These are phyloP conservation scores for Aselliscus stoliczkanus DNA, from an alignment of 2,797 vertebrate genomes.

Conservation along the genomic window DNA sequence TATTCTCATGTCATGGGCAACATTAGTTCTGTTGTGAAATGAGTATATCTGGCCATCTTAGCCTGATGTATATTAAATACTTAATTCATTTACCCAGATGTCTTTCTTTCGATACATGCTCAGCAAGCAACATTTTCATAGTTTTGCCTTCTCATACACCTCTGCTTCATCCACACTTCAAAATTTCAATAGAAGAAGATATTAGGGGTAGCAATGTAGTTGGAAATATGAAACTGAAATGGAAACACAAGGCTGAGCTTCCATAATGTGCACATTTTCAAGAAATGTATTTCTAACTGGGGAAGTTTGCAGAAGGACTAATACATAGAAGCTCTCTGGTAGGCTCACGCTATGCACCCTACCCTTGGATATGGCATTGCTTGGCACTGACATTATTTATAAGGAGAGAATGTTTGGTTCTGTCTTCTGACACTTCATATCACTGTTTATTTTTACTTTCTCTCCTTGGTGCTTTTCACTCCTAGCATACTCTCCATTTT, in stretches of 20 bases:
- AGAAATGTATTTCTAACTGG: not conserved
- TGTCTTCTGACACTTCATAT: not conserved
- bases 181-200: not conserved
- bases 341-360: not conserved
- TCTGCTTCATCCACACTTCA: not conserved
- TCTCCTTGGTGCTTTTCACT: not conserved
- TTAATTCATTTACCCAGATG: not conserved
- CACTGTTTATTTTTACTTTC: not conserved
- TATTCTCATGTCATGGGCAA: not conserved
- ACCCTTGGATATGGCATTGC: not conserved
- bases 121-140: not conserved
- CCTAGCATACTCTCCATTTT: not conserved
- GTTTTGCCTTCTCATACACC: not conserved
- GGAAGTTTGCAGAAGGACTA: not conserved
- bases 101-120: not conserved
- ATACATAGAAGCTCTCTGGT: not conserved
- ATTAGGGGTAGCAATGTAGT: not conserved
- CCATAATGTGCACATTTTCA: not conserved
- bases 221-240: not conserved
- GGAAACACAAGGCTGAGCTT: not conserved
- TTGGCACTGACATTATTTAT: not conserved
- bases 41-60: not conserved
- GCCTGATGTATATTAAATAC: not conserved
- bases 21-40: not conserved
- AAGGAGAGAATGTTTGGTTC: not conserved